A percentile compares a stretch with the other conserved stretches of the same genome.
These are phyloP conservation scores for Euschistus heros DNA, from an alignment of 1,140 invertebrate species.

Conservation along the genomic window DNA sequence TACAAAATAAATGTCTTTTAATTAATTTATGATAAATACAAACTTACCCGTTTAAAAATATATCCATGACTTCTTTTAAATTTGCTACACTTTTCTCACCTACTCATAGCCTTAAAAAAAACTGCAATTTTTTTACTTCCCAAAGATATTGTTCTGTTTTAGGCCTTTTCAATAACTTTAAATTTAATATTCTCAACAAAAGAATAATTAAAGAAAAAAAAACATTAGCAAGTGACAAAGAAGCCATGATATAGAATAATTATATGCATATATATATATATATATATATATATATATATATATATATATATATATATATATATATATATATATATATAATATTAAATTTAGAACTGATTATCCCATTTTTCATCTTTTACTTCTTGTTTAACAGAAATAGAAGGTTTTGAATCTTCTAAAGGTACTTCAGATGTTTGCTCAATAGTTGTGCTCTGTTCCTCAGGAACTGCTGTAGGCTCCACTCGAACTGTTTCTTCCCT, in stretches of 20 bases:
- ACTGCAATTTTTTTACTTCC: neutral
- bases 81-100: neutral
- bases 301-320: constrained; percentile 4
- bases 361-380: constrained; percentile 31
- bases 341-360: constrained; percentile 27
- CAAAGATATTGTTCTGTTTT: constrained; percentile 1
- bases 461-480: constrained; percentile 52
- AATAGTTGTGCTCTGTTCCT: constrained; percentile 24
- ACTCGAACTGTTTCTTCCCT: constrained; percentile 57
- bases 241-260: constrained; percentile 19
- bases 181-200: constrained; percentile 1
- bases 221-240: constrained; percentile 12
- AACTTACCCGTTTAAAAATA: constrained; percentile 29
- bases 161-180: constrained; percentile 7
- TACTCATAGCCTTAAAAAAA: neutral
- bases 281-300: neutral
- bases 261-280: too few species aligned
- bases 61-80: constrained; percentile 23
- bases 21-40: constrained; percentile 25
- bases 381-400: constrained; percentile 26
- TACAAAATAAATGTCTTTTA: constrained; percentile 20
- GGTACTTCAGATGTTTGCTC: constrained; percentile 20
- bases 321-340: constrained; percentile 1
- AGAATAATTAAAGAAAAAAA: neutral
- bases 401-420: constrained; percentile 20